Evolutionary conservation across 2,888 invertebrate genomes (phyloP).

Genomic region (Pterobdella sp.): DNA sequence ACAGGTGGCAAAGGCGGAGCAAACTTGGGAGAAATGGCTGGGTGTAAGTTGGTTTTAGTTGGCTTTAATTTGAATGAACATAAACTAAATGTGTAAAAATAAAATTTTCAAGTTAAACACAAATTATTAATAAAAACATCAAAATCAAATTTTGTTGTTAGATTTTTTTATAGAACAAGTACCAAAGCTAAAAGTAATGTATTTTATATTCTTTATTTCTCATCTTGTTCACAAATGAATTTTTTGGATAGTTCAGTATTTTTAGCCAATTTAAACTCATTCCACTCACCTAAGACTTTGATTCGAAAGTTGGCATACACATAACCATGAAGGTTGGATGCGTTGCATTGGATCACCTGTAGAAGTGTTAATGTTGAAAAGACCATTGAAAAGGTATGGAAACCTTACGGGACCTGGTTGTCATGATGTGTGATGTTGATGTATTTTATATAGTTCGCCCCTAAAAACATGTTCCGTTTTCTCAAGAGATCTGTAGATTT

Average conservation of each 20-base stretch:
- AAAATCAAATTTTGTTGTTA: too few relatives aligned
- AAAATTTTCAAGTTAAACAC: too few relatives aligned
- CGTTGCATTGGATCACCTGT: conserved; percentile 26
- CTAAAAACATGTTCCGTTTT: neutral
- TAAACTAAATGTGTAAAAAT: too few relatives aligned
- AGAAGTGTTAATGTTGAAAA: neutral
- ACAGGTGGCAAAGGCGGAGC: neutral
- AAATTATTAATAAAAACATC: too few relatives aligned
- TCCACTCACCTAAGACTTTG: conserved; percentile 23
- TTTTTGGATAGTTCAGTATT: neutral
- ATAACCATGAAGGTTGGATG: conserved; percentile 26
- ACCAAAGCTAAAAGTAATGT: neutral
- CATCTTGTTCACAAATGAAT: neutral
- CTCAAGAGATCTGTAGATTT: conserved; percentile 22
- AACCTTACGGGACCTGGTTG: conserved; percentile 9
- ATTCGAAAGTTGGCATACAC: conserved; percentile 16
- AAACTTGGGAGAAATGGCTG: conserved; percentile 20
- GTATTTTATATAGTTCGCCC: conserved; percentile 13
- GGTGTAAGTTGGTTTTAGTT: too few relatives aligned
- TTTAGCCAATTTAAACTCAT: neutral
- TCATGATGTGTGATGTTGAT: conserved; percentile 13
- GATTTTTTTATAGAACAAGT: too few relatives aligned
- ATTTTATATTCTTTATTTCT: neutral
- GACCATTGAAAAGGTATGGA: neutral
- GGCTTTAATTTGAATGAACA: too few relatives aligned